Conservation (phyloP, 1,140 invertebrate genomes). For the Calephelis virginiensis region DNA sequence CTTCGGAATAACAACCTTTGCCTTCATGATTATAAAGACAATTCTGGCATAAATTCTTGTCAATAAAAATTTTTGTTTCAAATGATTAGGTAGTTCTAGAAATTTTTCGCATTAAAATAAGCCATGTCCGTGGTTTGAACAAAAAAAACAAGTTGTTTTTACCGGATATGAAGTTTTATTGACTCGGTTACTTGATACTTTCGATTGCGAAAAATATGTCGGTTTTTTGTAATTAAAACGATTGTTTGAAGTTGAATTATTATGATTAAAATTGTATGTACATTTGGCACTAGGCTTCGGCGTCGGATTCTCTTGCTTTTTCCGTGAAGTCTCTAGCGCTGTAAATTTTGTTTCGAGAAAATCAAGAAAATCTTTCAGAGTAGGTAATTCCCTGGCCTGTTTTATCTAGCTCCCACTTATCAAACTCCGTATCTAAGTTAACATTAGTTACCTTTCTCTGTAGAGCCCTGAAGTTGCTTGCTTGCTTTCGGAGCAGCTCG, state of each 20-base stretch:
- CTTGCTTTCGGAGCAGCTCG: conserved; percentile 19
- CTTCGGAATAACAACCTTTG: conserved; percentile 19
- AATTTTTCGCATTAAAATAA: conserved; percentile 19
- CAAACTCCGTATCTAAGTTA: no score
- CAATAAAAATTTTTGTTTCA: conserved; percentile 17
- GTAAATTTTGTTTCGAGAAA: conserved; percentile 29
- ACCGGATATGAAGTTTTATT: background rate
- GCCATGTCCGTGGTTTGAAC: conserved; percentile 9
- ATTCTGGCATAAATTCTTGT: conserved; percentile 19
- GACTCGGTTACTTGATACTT: no score
- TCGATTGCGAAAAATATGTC: background rate
- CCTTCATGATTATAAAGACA: conserved; percentile 18
- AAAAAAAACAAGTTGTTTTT: conserved; percentile 17
- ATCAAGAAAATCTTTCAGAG: conserved; percentile 21
- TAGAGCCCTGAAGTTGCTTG: conserved; percentile 23
- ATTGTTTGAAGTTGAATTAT: conserved; percentile 2
- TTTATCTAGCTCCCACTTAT: no score
- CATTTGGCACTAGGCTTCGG: no score
- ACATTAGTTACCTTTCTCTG: conserved; percentile 14
- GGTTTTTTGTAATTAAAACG: conserved; percentile 12
- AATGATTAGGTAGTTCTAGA: conserved; percentile 7
- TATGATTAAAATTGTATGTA: background rate
- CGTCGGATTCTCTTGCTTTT: no score
- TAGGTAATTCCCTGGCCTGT: conserved; percentile 16
- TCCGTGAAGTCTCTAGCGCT: conserved; percentile 10